These are phyloP conservation scores for Siniperca chuatsi DNA, from an alignment of 2,113 vertebrate genomes.

Conservation along the genomic window DNA sequence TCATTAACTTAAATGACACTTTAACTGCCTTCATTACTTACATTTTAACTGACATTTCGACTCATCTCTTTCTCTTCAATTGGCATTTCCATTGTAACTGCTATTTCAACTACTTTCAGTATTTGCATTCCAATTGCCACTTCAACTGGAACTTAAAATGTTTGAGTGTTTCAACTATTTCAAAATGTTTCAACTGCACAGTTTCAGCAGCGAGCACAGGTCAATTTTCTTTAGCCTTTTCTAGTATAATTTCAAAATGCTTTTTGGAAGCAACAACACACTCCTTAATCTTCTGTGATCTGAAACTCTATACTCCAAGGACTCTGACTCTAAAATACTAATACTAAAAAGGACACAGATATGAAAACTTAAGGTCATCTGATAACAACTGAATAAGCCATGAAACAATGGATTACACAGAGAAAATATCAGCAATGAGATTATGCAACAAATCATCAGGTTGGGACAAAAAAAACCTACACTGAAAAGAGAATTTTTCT, in stretches of 20 bases:
- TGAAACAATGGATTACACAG: constrained; percentile 2
- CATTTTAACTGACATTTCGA: not conserved
- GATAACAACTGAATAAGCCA: constrained; percentile 2
- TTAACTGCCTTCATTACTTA: not conserved
- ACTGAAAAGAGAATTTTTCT: not conserved
- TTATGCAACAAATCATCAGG: constrained; percentile 1
- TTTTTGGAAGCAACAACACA: not conserved
- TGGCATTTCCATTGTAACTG: not conserved
- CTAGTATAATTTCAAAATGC: not conserved
- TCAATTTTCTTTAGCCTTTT: not conserved
- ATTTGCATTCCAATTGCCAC: not conserved
- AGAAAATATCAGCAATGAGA: constrained; percentile 16
- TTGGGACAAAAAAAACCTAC: not conserved
- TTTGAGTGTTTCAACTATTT: not conserved
- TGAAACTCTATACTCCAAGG: constrained; percentile 16
- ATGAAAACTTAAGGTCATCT: constrained; percentile 26
- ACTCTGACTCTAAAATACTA: constrained; percentile 5
- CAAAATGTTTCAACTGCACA: not conserved
- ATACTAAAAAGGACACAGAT: not conserved
- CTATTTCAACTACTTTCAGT: not conserved
- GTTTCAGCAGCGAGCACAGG: not conserved
- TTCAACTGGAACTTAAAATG: not conserved
- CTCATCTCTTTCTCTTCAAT: not conserved
- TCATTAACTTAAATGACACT: not conserved
- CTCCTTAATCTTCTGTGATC: constrained; percentile 2